Evolutionary conservation across 1,140 invertebrate species (phyloP), one percentile per base, ranked within the genome.

Genomic region (Leucophenga varia): DNA sequence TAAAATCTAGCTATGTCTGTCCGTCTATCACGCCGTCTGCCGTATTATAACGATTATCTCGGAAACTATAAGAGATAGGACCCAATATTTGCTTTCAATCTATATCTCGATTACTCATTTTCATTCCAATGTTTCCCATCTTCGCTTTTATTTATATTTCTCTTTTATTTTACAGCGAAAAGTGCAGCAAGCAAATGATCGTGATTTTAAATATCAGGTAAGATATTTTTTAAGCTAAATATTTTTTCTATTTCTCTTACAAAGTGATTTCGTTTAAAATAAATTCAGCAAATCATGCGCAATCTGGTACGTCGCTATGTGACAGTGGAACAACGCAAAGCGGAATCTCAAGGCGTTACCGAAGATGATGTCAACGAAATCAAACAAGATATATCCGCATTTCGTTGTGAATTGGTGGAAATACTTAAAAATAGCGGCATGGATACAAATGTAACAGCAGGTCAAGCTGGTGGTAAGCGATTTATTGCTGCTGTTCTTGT

Each of bases 311-410:
- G 94, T 37, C 84, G 92, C 5, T 98, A 98, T 79, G 92, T 98
- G 44, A 97, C 95, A 19, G 90, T 94, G 36, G 92, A 96, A 75
- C 94, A 97, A 77, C 79, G 93, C 30, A 93, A 93, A 72, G 91
- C 92, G 0, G 93, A 96, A 64, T 88, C 89, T 64, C 90, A 95
- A 76, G 94, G 94, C n/a, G 95, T 98, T 6, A 97, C 94, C 0
- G 95, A 97, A 77, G 95, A 98, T 71, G 95, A 98, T 77, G 91
- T 98, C 21, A 98, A 97, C 77, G 95, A 99, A 81, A 97, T 98
- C 50, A 98, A 98, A 77, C 95, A 98, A 78, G 95, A 97, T 74
- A 96, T 98, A 47, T 93, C 90, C 35, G 90, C 92, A 3, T 94
- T 96, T 78, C 84, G 92, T 32, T 95, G 90, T 78, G 95, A 98